A percentile compares a stretch with the other conserved stretches of the same genome.
Conservation (phyloP, 2,113 vertebrate genomes). For the Lota lota region DNA sequence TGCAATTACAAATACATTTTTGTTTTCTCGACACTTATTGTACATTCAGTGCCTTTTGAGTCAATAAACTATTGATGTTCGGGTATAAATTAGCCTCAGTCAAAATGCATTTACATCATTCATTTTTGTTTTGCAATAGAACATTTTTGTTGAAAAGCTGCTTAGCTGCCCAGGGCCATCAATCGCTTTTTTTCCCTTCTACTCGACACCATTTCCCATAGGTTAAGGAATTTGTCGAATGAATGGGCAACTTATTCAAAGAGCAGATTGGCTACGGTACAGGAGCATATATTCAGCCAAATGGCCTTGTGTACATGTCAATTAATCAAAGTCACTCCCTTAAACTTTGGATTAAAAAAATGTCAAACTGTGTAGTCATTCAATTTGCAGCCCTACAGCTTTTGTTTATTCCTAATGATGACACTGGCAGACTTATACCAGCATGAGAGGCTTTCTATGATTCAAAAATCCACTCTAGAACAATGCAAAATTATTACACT, state of each 20-base stretch:
- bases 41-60: slow-evolving; percentile 34
- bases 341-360: not conserved
- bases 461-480: no score
- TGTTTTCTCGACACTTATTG: slow-evolving; percentile 63
- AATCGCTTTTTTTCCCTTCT: slow-evolving; percentile 34
- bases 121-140: slow-evolving; percentile 31
- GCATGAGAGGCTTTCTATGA: no score
- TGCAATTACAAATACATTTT: slow-evolving; percentile 61
- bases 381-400: not conserved
- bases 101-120: slow-evolving; percentile 21
- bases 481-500: no score
- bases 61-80: slow-evolving; percentile 47
- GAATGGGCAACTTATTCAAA: slow-evolving; percentile 1
- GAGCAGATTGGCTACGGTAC: not conserved
- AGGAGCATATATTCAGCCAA: not conserved
- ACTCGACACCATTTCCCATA: slow-evolving; percentile 23
- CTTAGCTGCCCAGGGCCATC: slow-evolving; percentile 29
- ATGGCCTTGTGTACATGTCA: not conserved
- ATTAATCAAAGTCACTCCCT: not conserved
- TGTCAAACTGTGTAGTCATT: not conserved
- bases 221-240: slow-evolving; percentile 25
- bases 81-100: slow-evolving; percentile 42
- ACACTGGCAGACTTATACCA: no score
- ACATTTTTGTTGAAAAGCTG: slow-evolving; percentile 45
- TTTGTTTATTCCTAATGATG: slow-evolving; percentile 20